These are phyloP conservation scores for Merodon equestris DNA, from an alignment of 2,888 invertebrate species.

Conservation along the genomic window DNA sequence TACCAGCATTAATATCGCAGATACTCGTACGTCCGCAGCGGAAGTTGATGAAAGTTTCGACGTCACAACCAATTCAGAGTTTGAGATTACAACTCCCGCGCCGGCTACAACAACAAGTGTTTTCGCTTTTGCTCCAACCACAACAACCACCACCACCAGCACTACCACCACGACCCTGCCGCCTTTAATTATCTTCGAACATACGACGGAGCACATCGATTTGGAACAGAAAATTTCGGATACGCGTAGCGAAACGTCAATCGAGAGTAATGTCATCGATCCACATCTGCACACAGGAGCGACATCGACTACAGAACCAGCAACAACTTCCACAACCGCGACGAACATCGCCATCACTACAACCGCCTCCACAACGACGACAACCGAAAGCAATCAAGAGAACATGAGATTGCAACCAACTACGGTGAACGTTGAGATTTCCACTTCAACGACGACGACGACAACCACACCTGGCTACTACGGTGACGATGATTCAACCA, in stretches of 20 bases:
- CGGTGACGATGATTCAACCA: slow-evolving; percentile 44
- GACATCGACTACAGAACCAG: slow-evolving; percentile 59
- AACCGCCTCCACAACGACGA: slow-evolving; percentile 48
- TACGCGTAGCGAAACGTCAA: slow-evolving; percentile 72
- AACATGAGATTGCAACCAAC: slow-evolving; percentile 57
- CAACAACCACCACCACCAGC: slow-evolving; percentile 45
- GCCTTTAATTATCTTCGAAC: no score
- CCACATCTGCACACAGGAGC: slow-evolving; percentile 58
- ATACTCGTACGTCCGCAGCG: slow-evolving; percentile 29
- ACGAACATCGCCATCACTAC: slow-evolving; percentile 37
- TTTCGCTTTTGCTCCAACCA: slow-evolving; percentile 46
- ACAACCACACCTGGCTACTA: slow-evolving; percentile 1
- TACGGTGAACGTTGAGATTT: slow-evolving; percentile 16
- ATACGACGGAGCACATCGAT: slow-evolving; percentile 35
- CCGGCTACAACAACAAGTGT: slow-evolving; percentile 4
- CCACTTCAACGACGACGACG: slow-evolving; percentile 33
- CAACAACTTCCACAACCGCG: slow-evolving; percentile 34
- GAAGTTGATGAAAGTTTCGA: slow-evolving; percentile 49
- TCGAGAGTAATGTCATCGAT: slow-evolving; percentile 75
- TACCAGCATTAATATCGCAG: no score
- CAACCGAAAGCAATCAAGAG: slow-evolving; percentile 51
- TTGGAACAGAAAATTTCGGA: slow-evolving; percentile 53
- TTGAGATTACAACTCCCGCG: slow-evolving; percentile 32
- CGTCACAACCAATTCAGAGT: slow-evolving; percentile 44
- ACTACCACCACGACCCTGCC: slow-evolving; percentile 24